phyloP scores from a whole-genome alignment of 2,888 invertebrate genomes.

The Zaprionus bogoriensis region DNA sequence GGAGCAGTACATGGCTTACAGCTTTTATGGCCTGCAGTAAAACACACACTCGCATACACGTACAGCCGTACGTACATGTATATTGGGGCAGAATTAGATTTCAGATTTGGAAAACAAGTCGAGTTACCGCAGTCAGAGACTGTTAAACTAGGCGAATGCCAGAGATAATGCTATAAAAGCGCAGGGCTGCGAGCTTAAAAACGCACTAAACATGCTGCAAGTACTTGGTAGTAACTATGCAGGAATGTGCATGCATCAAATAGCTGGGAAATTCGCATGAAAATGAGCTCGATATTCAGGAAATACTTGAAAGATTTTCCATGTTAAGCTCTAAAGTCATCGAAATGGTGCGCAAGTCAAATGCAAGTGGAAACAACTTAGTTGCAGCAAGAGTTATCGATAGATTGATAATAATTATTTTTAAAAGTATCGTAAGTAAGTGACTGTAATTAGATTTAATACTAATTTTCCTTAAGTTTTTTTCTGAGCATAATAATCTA shows the following conservation, averaged over 20 bases:
- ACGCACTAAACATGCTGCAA: background rate
- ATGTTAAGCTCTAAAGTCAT: too few relatives aligned
- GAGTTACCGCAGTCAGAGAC: background rate
- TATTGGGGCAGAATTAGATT: conserved; percentile 26
- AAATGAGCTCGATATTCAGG: background rate
- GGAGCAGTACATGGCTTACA: conserved; percentile 2
- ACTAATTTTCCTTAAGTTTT: too few relatives aligned
- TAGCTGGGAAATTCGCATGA: background rate
- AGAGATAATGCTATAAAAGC: conserved; percentile 4
- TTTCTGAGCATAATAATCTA: too few relatives aligned
- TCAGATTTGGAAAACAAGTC: conserved; percentile 14
- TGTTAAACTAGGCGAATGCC: background rate
- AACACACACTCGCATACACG: conserved; percentile 1
- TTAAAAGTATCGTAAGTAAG: too few relatives aligned
- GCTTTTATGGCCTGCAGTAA: conserved; percentile 24
- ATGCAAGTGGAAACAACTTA: too few relatives aligned
- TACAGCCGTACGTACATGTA: background rate
- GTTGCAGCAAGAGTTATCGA: too few relatives aligned
- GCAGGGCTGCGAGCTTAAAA: background rate
- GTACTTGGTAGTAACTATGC: background rate
- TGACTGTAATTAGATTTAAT: too few relatives aligned
- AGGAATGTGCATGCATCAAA: background rate
- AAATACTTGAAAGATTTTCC: background rate
- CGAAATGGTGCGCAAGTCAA: too few relatives aligned
- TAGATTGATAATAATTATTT: too few relatives aligned